Conservation (phyloP, 2,888 invertebrate genomes). For the Pegoplata infirma region DNA sequence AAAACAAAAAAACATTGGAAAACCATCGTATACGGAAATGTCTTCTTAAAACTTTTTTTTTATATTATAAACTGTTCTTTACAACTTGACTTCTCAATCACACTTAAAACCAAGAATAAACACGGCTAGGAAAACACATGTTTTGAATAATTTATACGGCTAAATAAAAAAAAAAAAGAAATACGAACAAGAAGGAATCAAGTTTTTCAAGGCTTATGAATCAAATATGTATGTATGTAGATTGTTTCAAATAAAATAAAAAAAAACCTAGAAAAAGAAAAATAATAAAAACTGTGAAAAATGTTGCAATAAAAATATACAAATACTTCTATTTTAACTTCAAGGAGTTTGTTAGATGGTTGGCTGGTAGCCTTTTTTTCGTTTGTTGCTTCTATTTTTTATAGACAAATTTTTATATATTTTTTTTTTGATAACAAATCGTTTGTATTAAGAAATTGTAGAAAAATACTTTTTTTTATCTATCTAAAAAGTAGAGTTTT, state of each 20-base stretch:
- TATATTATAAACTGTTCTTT: conserved; percentile 24
- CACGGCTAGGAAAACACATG: conserved; percentile 71
- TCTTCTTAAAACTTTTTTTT: conserved; percentile 33
- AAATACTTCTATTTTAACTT: conserved; percentile 17
- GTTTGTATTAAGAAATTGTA: conserved; percentile 58
- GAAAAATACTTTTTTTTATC: conserved; percentile 36
- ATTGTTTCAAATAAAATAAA: conserved; percentile 53
- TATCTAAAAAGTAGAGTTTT: conserved; percentile 3
- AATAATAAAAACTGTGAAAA: conserved; percentile 53
- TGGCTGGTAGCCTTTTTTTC: conserved; percentile 4
- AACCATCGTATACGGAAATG: conserved; percentile 29
- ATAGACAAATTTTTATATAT: conserved; percentile 38
- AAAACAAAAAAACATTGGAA: neutral
- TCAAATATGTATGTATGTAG: conserved; percentile 51
- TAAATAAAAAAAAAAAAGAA: neutral
- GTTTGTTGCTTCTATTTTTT: conserved; percentile 39
- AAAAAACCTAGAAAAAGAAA: neutral
- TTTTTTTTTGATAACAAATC: conserved; percentile 56
- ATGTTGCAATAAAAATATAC: conserved; percentile 56
- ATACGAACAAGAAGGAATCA: conserved; percentile 15
- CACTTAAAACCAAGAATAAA: conserved; percentile 30
- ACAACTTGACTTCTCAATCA: conserved; percentile 58
- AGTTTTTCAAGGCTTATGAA: conserved; percentile 35
- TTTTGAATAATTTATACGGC: conserved; percentile 75
- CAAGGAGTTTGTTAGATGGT: neutral